A percentile compares a stretch with the other conserved stretches of the same genome.
Conservation (phyloP, 2,113 vertebrate genomes). For the Apeltes quadracus region DNA sequence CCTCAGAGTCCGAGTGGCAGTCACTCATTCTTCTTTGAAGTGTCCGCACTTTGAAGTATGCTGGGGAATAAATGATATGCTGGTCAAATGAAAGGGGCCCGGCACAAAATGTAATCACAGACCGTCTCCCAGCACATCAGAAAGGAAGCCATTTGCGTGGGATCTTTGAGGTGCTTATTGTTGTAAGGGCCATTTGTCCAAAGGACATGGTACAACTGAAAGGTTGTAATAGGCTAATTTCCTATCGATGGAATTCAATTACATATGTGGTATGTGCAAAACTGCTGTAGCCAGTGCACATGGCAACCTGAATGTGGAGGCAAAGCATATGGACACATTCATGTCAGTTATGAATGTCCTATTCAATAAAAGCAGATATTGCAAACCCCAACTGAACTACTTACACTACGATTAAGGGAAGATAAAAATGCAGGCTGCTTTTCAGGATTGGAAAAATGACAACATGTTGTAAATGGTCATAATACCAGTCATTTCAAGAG, state of each 20-base stretch:
- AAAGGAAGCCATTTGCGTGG: conserved; percentile 63
- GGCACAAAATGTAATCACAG: conserved; percentile 72
- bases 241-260: conserved; percentile 60
- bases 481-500: neutral
- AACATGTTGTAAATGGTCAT: neutral
- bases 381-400: neutral
- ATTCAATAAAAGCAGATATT: conserved; percentile 19
- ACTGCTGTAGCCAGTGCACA: neutral
- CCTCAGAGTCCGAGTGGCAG: conserved; percentile 74
- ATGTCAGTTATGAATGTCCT: conserved; percentile 17
- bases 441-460: conserved; percentile 15
- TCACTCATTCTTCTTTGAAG: conserved; percentile 75
- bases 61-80: conserved; percentile 71
- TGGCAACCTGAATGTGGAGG: conserved; percentile 31
- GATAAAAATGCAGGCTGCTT: neutral
- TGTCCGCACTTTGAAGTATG: conserved; percentile 74
- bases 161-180: conserved; percentile 57
- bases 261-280: conserved; percentile 55
- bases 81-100: conserved; percentile 74
- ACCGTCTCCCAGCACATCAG: conserved; percentile 69
- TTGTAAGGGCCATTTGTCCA: conserved; percentile 60
- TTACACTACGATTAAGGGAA: neutral
- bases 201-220: conserved; percentile 56
- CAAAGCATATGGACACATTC: conserved; percentile 26
- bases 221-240: conserved; percentile 74